Evolutionary conservation across 2,113 vertebrate genomes (phyloP).

Genomic region (Polypterus senegalus): DNA sequence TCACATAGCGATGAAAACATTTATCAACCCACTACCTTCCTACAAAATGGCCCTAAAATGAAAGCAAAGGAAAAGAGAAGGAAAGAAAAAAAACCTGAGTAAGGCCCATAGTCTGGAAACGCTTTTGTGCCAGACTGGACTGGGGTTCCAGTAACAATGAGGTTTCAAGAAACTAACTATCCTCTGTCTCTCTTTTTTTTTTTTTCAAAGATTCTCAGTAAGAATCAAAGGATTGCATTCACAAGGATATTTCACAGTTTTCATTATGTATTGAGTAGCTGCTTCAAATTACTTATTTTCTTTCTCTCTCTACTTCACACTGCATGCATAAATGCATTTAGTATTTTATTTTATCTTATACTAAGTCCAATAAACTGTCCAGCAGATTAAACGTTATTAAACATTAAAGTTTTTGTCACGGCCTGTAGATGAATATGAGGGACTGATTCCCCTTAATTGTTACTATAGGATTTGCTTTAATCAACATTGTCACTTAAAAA

Average conservation of each 20-base stretch:
- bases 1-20: too few species aligned
- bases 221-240: slow-evolving; percentile 28
- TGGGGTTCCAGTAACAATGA: neutral
- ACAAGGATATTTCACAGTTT: slow-evolving; percentile 47
- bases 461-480: neutral
- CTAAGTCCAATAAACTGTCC: slow-evolving; percentile 11
- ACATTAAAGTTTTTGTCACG: neutral
- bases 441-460: neutral
- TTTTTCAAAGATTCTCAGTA: slow-evolving; percentile 25
- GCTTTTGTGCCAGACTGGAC: neutral
- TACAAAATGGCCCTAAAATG: too few species aligned
- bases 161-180: neutral
- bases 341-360: neutral
- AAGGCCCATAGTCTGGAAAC: neutral
- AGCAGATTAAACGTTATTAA: slow-evolving; percentile 3
- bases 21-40: too few species aligned
- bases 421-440: too few species aligned
- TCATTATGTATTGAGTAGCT: slow-evolving; percentile 23
- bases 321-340: slow-evolving; percentile 14
- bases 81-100: neutral
- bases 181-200: neutral
- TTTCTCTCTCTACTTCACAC: slow-evolving; percentile 11
- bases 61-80: neutral
- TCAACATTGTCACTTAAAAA: neutral
- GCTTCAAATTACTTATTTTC: slow-evolving; percentile 23